Base-by-base conservation (phyloP, 2,113 vertebrate genomes). In the Seriola dumerili region DNA sequence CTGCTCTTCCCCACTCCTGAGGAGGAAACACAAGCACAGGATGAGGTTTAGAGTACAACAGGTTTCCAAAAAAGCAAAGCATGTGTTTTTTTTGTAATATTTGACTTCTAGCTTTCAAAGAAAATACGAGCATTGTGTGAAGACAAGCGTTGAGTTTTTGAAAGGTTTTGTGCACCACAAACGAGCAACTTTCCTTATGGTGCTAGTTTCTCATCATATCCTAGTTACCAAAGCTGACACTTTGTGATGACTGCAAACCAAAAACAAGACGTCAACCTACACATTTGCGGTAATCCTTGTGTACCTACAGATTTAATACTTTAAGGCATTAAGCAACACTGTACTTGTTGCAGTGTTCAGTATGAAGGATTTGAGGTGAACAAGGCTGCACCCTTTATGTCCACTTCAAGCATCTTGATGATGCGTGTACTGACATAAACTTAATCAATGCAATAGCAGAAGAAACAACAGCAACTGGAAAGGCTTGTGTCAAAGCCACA, bases 1-100 rank as follows among this genome's bases (percentile, higher is more conserved):
- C 98, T 99, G 96, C 98, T 99, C 95, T 99, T 99, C 91, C 98
- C 98, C 88, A 99, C 98, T 95, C 98, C 98, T 99, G 91, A 0
- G 4, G 90, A 80, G 70, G 58, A 86, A 91, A 88, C 70, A 88
- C 59, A 88, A 66, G 50, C 57, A 85, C 76, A 89, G 62, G 21
- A 69, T 46, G 34, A 89, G 74, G 42, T 80, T 82, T 90, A 62
- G 80, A 44, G 67, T 2, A 63, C 23, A 71, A 57, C 29, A 40
- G 3, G n/a, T 54, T n/a, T 36, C 1, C 38, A 75, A 58, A 21
- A 50, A 46, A 46, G 46, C 1, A 4, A 42, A 69, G 8, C n/a
- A 13, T 3, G 1, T 25, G 57, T 36, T 73, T 14, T 72, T 14
- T 72, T 57, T 23, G 8, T 16, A 25, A 23, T 36, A 36, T 69